A percentile compares a stretch with the other conserved stretches of the same genome.
phyloP scores from a whole-genome alignment of 2,888 invertebrate species.

The Netelia fuscicornis region DNA sequence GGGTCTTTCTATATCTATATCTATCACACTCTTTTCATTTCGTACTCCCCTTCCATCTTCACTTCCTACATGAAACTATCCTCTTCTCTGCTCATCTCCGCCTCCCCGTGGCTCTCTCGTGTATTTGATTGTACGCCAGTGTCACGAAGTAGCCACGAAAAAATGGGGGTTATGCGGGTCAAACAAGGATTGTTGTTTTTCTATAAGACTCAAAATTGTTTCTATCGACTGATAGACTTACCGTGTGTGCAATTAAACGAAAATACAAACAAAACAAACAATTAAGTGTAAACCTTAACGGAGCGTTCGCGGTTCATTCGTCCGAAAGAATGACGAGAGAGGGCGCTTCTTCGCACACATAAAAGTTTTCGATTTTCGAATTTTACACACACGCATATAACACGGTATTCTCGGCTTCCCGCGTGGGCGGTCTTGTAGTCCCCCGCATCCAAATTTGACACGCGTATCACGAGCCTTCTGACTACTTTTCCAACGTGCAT shows the following conservation, averaged over 20 bases:
- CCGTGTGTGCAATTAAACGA: no score
- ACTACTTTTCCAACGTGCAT: slow-evolving; percentile 59
- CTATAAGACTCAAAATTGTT: no score
- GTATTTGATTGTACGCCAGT: background rate
- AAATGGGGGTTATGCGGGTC: background rate
- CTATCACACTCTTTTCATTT: slow-evolving; percentile 16
- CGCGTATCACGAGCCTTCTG: slow-evolving; percentile 81
- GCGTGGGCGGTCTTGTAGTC: slow-evolving; percentile 80
- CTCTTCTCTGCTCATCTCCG: background rate
- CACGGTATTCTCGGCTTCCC: slow-evolving; percentile 20
- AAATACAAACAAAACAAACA: no score
- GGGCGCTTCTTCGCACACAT: slow-evolving; percentile 8
- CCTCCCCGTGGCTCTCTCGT: background rate
- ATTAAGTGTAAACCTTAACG: no score
- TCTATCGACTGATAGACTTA: no score
- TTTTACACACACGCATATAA: background rate
- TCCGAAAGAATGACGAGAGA: background rate
- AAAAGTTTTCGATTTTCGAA: slow-evolving; percentile 24
- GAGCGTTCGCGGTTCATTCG: slow-evolving; percentile 37
- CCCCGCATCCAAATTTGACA: slow-evolving; percentile 77
- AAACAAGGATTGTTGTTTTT: no score
- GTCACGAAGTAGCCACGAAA: background rate
- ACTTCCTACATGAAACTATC: slow-evolving; percentile 11
- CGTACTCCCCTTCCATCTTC: background rate
- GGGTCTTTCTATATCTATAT: slow-evolving; percentile 11